phyloP scores from a whole-genome alignment of 2,113 vertebrate genomes.

The Trichechus manatus region DNA sequence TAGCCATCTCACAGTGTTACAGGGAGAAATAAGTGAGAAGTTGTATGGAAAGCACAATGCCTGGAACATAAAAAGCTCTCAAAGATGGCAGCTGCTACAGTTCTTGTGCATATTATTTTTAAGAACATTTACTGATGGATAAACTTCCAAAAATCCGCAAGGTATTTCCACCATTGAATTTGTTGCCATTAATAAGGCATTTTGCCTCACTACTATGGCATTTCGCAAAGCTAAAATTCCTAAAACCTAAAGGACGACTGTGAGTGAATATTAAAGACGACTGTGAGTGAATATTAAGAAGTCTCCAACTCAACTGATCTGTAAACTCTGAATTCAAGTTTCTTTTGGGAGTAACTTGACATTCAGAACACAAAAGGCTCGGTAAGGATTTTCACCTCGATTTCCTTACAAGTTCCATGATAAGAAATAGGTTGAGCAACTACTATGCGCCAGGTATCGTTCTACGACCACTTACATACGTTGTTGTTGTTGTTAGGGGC shows the following conservation, averaged over 20 bases:
- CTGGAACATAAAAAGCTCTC: background rate
- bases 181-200: background rate
- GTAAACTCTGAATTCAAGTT: background rate
- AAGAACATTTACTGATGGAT: conserved; percentile 21
- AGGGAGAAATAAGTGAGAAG: background rate
- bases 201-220: background rate
- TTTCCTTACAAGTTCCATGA: background rate
- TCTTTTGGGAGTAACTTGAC: conserved; percentile 6
- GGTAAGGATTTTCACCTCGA: background rate
- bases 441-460: background rate
- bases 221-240: conserved; percentile 40
- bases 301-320: background rate
- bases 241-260: conserved; percentile 26
- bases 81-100: background rate
- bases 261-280: conserved; percentile 37
- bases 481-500: background rate
- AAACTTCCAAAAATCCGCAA: conserved; percentile 33
- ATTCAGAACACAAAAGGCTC: background rate
- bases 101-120: background rate
- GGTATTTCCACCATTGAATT: background rate
- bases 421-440: background rate
- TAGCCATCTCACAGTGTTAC: background rate
- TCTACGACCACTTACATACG: background rate
- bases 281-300: conserved; percentile 24
- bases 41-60: background rate